Evolutionary conservation across 2,888 invertebrate species (phyloP).

Genomic region (Tachina grossa): DNA sequence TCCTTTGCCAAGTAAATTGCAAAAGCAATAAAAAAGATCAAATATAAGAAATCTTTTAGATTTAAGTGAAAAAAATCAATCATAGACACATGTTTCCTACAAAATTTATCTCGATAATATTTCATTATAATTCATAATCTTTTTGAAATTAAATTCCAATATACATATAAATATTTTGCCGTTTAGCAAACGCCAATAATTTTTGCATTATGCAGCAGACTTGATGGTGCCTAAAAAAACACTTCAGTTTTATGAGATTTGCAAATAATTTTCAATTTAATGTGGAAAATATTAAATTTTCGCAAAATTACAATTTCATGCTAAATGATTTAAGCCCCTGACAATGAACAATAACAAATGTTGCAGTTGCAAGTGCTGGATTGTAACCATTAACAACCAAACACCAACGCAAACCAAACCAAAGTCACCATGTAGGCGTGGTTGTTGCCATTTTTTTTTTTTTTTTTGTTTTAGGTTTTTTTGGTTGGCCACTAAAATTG

Average conservation of each 20-base stretch:
- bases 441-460: conserved; percentile 55
- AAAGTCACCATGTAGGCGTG: conserved; percentile 69
- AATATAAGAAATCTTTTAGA: neutral
- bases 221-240: conserved; percentile 2
- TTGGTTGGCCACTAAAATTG: conserved; percentile 70
- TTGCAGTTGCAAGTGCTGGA: conserved; percentile 52
- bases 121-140: conserved; percentile 28
- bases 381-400: conserved; percentile 59
- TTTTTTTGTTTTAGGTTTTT: conserved; percentile 60
- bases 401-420: conserved; percentile 59
- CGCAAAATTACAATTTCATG: conserved; percentile 67
- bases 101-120: conserved; percentile 32
- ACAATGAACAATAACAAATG: conserved; percentile 59
- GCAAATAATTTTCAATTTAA: conserved; percentile 37
- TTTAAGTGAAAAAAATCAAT: conserved; percentile 57
- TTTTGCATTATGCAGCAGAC: conserved; percentile 26
- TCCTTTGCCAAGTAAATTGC: neutral
- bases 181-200: conserved; percentile 9
- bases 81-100: conserved; percentile 54
- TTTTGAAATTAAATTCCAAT: conserved; percentile 57
- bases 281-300: conserved; percentile 35
- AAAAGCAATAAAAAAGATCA: neutral
- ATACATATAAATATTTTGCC: neutral
- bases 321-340: conserved; percentile 66
- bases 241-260: conserved; percentile 22